phyloP scores from a whole-genome alignment of 1,140 invertebrate genomes.

The Reticulitermes speratus region DNA sequence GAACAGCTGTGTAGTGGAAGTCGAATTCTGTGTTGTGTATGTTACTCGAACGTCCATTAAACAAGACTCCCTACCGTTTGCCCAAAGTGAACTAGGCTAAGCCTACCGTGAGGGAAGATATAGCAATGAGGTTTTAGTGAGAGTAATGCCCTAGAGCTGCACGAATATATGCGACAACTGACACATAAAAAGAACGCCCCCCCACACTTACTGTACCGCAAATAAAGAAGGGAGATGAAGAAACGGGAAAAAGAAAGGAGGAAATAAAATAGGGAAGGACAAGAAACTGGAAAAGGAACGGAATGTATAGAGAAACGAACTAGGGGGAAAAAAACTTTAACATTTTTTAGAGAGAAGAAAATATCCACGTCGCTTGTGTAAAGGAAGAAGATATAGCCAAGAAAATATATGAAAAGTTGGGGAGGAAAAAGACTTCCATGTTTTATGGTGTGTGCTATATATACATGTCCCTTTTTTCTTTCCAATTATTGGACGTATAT shows the following conservation, averaged over 20 bases:
- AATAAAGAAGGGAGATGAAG: background rate
- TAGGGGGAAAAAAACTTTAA: background rate
- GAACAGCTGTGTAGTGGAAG: too few relatives aligned
- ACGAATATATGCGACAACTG: too few relatives aligned
- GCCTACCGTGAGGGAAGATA: background rate
- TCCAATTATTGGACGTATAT: constrained; percentile 31
- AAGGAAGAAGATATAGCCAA: constrained; percentile 21
- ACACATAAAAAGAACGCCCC: background rate
- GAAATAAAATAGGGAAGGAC: background rate
- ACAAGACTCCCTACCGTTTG: background rate
- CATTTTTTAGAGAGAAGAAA: constrained; percentile 21
- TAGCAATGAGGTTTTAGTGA: too few relatives aligned
- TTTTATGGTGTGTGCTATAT: constrained; percentile 21
- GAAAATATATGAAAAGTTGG: constrained; percentile 23
- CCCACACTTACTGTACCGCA: background rate
- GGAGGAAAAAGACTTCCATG: constrained; percentile 3
- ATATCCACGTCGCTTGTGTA: constrained; percentile 29
- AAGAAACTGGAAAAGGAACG: background rate
- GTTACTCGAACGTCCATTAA: background rate
- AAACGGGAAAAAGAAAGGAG: background rate
- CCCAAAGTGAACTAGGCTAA: background rate
- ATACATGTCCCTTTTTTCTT: constrained; percentile 22
- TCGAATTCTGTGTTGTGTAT: background rate
- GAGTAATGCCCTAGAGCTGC: too few relatives aligned
- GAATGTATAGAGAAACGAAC: background rate